phyloP scores from a whole-genome alignment of 1,140 invertebrate species.

The Gryllus bimaculatus region DNA sequence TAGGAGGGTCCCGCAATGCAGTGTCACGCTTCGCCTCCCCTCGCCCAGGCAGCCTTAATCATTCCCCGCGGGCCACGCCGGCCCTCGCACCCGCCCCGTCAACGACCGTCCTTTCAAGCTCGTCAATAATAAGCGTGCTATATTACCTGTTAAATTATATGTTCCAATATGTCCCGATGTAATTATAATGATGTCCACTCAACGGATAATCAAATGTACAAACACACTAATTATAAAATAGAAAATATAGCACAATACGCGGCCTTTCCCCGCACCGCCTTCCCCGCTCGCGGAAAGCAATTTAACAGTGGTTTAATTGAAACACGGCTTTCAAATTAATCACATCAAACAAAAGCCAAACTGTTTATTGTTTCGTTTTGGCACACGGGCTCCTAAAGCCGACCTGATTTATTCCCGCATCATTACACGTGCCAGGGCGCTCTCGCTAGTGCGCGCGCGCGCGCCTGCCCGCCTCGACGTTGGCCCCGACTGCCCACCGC shows the following conservation, averaged over 20 bases:
- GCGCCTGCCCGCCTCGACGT: too few relatives aligned
- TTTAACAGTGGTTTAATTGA: constrained; percentile 1
- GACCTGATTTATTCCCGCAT: constrained; percentile 3
- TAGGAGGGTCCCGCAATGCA: too few relatives aligned
- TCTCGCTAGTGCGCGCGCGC: too few relatives aligned
- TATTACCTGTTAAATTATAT: constrained; percentile 6
- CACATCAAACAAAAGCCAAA: constrained; percentile 4
- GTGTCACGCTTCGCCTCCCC: too few relatives aligned
- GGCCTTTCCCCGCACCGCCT: too few relatives aligned
- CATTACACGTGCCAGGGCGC: background rate
- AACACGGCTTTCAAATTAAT: constrained; percentile 5
- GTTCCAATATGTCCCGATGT: background rate
- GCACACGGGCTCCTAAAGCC: background rate
- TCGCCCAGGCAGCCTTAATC: too few relatives aligned
- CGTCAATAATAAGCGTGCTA: background rate
- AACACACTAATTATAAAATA: constrained; percentile 2
- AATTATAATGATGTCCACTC: constrained; percentile 5
- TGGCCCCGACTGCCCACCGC: too few relatives aligned
- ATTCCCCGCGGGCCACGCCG: too few relatives aligned
- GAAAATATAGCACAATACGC: background rate
- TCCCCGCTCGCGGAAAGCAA: background rate
- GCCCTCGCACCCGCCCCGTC: background rate
- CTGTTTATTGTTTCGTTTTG: background rate
- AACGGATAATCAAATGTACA: background rate
- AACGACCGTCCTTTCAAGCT: background rate